Evolutionary conservation across 2,113 vertebrate species (phyloP), one percentile per base, ranked within the genome.

Genomic region (Amazona vittata): DNA sequence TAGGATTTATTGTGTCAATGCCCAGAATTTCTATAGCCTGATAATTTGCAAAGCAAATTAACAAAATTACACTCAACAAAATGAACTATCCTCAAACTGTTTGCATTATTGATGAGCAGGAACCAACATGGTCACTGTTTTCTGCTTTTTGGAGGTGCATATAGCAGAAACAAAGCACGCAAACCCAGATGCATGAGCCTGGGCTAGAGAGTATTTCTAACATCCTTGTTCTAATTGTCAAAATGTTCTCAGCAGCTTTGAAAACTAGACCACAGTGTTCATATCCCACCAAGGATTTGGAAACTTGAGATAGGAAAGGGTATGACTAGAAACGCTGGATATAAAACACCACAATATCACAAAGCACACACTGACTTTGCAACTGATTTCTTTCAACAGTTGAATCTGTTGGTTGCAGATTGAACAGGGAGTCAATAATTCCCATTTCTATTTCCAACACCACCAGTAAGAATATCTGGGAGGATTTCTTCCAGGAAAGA

Each of bases 341-440:
- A 83, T 13, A 4, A 78, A 83, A 55, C 28, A 49, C 53, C 86
- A 59, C 90, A 94, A 60, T 63, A 90, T 50, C 87, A 78, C 5
- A 59, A 91, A 92, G 71, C 50, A 67, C 44, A 26, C 86, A 29
- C 10, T 46, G 50, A 28, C 47, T 63, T 92, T 43, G 64, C 59
- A 28, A 50, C 4, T 50, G 64, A 71, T 93, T 86, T 88, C 64
- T 71, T 77, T 75, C 76, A 81, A 21, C 52, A 17, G 55, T 4
- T 50, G 33, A 75, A 78, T 43, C 75, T 80, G 35, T 26, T 60
- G 39, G n/a, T n/a, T 84, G 55, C 68, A 93, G 60, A 86, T 64
- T 83, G 88, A 95, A 60, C n/a, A 83, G 63, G 50, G 85, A 95
- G 47, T 71, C 71, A 60, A 41, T 82, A 75, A 93, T 64, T 93